phyloP scores from a whole-genome alignment of 2,797 vertebrate species.

The Malurus leucopterus region DNA sequence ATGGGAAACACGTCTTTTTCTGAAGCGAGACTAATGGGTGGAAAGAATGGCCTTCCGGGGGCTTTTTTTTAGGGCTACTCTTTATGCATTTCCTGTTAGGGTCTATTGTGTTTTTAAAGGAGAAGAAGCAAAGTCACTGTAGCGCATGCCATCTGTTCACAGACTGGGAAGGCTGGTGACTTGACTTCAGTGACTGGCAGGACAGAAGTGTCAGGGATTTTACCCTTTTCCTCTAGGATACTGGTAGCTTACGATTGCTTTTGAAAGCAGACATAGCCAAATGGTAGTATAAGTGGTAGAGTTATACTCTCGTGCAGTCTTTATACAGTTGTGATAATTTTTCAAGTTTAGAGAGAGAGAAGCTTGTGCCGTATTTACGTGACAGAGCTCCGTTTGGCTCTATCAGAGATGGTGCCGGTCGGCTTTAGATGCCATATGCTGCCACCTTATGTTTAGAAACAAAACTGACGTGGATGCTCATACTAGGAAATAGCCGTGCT shows the following conservation, averaged over 20 bases:
- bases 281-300: neutral
- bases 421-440: neutral
- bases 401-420: neutral
- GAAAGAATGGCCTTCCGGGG: neutral
- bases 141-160: neutral
- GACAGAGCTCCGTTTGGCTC: neutral
- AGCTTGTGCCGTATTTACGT: neutral
- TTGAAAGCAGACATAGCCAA: neutral
- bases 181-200: neutral
- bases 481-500: neutral
- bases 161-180: neutral
- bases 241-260: neutral
- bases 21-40: neutral
- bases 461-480: neutral
- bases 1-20: neutral
- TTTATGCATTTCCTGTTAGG: neutral
- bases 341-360: neutral
- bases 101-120: neutral
- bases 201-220: neutral
- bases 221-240: too few species aligned
- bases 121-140: neutral
- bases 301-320: neutral
- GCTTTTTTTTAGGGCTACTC: neutral
- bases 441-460: neutral
- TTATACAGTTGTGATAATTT: neutral